Evolutionary conservation across 2,888 invertebrate genomes (phyloP).

Genomic region (Sphecodes monilicornis): DNA sequence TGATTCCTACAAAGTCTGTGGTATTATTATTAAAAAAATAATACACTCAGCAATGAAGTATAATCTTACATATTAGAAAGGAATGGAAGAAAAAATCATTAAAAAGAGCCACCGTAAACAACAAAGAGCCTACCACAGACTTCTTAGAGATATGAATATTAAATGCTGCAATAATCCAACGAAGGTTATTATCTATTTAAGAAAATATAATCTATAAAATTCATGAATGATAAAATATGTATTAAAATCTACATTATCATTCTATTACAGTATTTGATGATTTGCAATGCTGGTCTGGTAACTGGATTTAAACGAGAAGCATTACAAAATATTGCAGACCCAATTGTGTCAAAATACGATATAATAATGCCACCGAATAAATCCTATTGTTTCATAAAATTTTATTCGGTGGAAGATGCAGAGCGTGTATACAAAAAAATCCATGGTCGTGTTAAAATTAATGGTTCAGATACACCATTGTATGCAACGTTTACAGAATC

Average conservation of each 20-base stretch:
- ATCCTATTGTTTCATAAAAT: constrained; percentile 92
- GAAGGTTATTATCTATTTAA: constrained; percentile 71
- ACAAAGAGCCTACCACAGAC: constrained; percentile 78
- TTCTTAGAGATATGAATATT: constrained; percentile 80
- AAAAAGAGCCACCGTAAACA: constrained; percentile 78
- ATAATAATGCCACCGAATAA: constrained; percentile 91
- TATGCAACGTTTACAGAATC: constrained; percentile 88
- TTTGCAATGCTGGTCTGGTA: constrained; percentile 95
- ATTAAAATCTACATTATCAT: constrained; percentile 30
- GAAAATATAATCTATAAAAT: neutral
- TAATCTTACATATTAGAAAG: neutral
- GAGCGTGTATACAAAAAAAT: constrained; percentile 86
- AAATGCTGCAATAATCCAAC: constrained; percentile 78
- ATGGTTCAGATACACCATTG: constrained; percentile 87
- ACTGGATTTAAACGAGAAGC: constrained; percentile 90
- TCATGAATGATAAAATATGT: constrained; percentile 1
- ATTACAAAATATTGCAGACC: constrained; percentile 86
- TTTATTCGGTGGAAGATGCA: constrained; percentile 85
- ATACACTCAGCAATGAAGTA: neutral
- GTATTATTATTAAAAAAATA: neutral
- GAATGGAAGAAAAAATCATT: constrained; percentile 35
- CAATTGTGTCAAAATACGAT: constrained; percentile 86
- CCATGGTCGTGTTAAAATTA: constrained; percentile 87
- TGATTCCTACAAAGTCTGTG: neutral
- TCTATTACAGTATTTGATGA: constrained; percentile 88